Evolutionary conservation across 2,888 invertebrate species (phyloP).

Genomic region (Anthophora plumipes): DNA sequence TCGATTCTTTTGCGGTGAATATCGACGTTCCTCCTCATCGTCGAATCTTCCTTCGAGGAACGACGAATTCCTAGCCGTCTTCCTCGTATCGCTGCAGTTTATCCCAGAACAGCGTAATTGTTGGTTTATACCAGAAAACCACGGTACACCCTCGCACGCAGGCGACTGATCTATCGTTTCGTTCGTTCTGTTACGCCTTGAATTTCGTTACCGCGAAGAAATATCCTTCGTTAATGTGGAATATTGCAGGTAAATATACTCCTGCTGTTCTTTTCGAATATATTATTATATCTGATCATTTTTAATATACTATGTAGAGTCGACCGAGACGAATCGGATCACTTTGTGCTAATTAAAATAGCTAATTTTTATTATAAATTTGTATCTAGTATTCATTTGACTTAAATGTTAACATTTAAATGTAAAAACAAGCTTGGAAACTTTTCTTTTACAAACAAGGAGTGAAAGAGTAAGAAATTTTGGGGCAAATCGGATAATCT

Average conservation of each 20-base stretch:
- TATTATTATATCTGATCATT: slow-evolving; percentile 37
- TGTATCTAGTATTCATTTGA: too few relatives aligned
- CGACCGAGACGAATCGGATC: too few relatives aligned
- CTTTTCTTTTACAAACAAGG: too few relatives aligned
- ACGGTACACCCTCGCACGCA: slow-evolving; percentile 13
- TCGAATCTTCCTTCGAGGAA: slow-evolving; percentile 65
- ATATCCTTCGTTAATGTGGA: slow-evolving; percentile 51
- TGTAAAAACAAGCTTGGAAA: too few relatives aligned
- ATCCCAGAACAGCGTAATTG: slow-evolving; percentile 68
- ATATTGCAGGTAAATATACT: slow-evolving; percentile 27
- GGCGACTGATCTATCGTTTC: slow-evolving; percentile 66
- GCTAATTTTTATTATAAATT: too few relatives aligned
- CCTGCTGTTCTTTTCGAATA: slow-evolving; percentile 12
- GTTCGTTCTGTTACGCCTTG: slow-evolving; percentile 28
- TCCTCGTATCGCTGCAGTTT: slow-evolving; percentile 55
- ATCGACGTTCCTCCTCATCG: slow-evolving; percentile 55
- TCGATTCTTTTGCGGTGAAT: slow-evolving; percentile 42
- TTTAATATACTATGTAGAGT: too few relatives aligned
- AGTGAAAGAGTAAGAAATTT: too few relatives aligned
- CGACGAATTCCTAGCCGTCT: slow-evolving; percentile 65
- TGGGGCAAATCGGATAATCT: too few relatives aligned
- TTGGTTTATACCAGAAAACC: slow-evolving; percentile 63
- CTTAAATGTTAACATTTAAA: too few relatives aligned
- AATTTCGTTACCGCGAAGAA: slow-evolving; percentile 50
- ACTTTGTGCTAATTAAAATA: too few relatives aligned